Evolutionary conservation across 2,113 vertebrate genomes (phyloP), one percentile per base, ranked within the genome.

Genomic region (Phocoena sinus): DNA sequence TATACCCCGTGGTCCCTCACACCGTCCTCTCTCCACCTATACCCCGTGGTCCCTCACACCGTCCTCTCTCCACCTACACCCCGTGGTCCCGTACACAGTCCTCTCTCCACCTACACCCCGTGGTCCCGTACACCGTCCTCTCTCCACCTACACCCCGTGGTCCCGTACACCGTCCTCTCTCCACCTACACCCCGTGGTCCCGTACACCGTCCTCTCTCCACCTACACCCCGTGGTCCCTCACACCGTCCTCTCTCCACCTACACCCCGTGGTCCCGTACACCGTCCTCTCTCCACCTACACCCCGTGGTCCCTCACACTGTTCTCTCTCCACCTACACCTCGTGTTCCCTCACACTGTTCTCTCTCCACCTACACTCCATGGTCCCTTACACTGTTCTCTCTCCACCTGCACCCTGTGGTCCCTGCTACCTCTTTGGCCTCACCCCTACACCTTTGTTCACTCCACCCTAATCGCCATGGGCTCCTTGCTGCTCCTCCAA

Each of bases 181-280:
- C 50, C 50, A 53, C 50, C 50, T 53, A 15, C 14, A 15, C 14
- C 50, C 50, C 14, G 0, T 15, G 14, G 50, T 53, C 50, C 50
- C 50, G 0, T 0, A 53, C 50, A 53, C 50, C 0, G 4, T 53
- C 0, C 50, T 5, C 50, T 15, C 50, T 15, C 50, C 50, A 53
- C 50, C 14, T 53, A 5, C 50, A 15, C 14, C 4, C 14, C 1
- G 1, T 53, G 14, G 14, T 15, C 50, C 50, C 50, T 0, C 0
- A 53, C 1, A 53, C 50, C 0, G 50, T 53, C 0, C 50, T 5
- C 50, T 15, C 50, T 50, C 50, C 4, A 15, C 50, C 50, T 53
- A 5, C 50, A 15, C 14, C 50, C 14, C 4, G 1, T 53, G 50
- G 50, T 15, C 50, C 50, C 50, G 0, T 0, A 13, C 47, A 50